A percentile compares a stretch with the other conserved stretches of the same genome.
Conservation (phyloP, 2,888 invertebrate species). For the Camponotus fellah region DNA sequence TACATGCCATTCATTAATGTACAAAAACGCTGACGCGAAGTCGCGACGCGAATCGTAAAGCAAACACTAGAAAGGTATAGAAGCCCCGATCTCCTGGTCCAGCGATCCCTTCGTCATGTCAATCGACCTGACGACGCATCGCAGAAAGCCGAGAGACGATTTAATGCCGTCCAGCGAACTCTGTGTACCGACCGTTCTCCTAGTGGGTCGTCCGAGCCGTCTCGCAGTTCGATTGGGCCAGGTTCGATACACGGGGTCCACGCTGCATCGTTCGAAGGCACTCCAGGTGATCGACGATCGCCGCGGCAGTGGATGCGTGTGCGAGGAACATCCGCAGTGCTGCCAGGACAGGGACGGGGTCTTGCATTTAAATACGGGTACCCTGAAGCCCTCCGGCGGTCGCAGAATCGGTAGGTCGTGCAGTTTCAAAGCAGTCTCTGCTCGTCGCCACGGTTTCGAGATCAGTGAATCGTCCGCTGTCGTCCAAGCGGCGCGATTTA, state of each 20-base stretch:
- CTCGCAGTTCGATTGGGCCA: constrained; percentile 78
- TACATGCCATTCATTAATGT: neutral
- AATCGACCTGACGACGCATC: constrained; percentile 71
- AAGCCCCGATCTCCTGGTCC: constrained; percentile 76
- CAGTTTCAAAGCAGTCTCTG: constrained; percentile 44
- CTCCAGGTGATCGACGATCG: constrained; percentile 77
- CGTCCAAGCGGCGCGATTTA: neutral
- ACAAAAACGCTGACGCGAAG: neutral
- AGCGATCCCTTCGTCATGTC: constrained; percentile 67
- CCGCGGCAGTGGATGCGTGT: constrained; percentile 74
- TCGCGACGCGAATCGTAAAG: constrained; percentile 42
- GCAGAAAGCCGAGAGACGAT: constrained; percentile 64
- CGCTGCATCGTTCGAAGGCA: constrained; percentile 73
- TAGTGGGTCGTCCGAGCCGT: constrained; percentile 63
- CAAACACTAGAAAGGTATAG: constrained; percentile 78
- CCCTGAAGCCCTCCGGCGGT: constrained; percentile 77
- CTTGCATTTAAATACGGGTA: constrained; percentile 67
- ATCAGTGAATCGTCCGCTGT: constrained; percentile 19
- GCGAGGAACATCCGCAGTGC: constrained; percentile 75
- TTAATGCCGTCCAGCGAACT: constrained; percentile 68
- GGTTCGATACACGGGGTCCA: constrained; percentile 78
- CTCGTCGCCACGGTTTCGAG: constrained; percentile 37
- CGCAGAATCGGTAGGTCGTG: constrained; percentile 74
- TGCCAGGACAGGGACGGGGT: constrained; percentile 73
- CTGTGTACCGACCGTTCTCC: constrained; percentile 68